phyloP scores from a whole-genome alignment of 2,888 invertebrate species.

The Drosophila merina region DNA sequence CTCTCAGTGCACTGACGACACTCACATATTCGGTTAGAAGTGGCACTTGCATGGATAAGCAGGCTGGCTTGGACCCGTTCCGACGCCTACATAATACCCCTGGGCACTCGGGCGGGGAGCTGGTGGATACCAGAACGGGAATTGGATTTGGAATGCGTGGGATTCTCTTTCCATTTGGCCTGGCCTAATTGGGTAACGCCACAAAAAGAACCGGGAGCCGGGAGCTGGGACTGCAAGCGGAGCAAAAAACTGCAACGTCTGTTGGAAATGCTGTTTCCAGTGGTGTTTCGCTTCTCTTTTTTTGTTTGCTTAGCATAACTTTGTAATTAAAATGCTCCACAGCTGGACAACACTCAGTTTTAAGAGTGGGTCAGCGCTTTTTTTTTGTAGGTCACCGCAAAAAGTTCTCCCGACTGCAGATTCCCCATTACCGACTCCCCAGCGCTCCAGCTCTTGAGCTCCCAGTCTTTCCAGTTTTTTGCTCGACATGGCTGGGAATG shows the following conservation, averaged over 20 bases:
- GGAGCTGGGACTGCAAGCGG: not conserved
- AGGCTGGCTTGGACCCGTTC: slow-evolving; percentile 32
- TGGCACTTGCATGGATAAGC: slow-evolving; percentile 23
- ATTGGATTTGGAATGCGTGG: slow-evolving; percentile 42
- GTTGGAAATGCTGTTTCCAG: slow-evolving; percentile 22
- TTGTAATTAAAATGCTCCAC: slow-evolving; percentile 47
- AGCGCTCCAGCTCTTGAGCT: not conserved
- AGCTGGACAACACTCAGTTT: slow-evolving; percentile 35
- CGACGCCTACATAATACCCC: slow-evolving; percentile 31
- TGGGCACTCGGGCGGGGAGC: not conserved
- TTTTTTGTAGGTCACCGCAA: slow-evolving; percentile 22
- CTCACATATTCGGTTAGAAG: slow-evolving; percentile 19
- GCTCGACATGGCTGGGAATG: not conserved
- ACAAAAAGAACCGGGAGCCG: not conserved
- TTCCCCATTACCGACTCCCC: too few species aligned
- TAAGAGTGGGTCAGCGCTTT: slow-evolving; percentile 42
- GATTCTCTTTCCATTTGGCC: slow-evolving; percentile 26
- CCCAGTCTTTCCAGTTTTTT: slow-evolving; percentile 8
- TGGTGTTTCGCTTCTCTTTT: not conserved
- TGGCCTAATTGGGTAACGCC: slow-evolving; percentile 48
- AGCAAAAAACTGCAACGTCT: slow-evolving; percentile 41
- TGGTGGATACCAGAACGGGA: slow-evolving; percentile 7
- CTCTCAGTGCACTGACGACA: slow-evolving; percentile 5
- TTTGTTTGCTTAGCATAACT: slow-evolving; percentile 33
- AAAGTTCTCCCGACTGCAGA: not conserved